Percentiles rank a stretch among this genome's conserved stretches.
Evolutionary conservation across 2,888 invertebrate genomes (phyloP).

Genomic region (Drosophila lutescens): DNA sequence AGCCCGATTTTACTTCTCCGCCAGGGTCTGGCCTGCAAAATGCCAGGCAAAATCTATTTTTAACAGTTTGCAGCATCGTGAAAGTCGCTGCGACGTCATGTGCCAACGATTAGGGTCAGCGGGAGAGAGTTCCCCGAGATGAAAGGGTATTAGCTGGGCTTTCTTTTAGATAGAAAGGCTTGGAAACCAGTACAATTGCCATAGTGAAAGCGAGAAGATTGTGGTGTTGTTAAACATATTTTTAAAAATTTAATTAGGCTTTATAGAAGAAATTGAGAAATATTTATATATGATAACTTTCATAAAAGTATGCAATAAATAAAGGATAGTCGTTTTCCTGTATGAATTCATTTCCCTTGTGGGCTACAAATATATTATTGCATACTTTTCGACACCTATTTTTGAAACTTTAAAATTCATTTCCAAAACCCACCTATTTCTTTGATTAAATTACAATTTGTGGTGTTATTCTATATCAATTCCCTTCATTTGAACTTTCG

Average conservation of each 20-base stretch:
- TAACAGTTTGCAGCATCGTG: constrained; percentile 57
- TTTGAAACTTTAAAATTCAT: too few species aligned
- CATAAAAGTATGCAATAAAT: too few species aligned
- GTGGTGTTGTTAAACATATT: neutral
- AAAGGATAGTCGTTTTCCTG: too few species aligned
- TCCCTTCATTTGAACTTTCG: too few species aligned
- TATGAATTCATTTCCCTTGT: too few species aligned
- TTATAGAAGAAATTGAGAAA: neutral
- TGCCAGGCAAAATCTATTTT: constrained; percentile 66
- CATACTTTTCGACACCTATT: too few species aligned
- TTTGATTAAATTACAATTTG: too few species aligned
- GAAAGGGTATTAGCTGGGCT: constrained; percentile 16
- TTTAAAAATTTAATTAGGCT: neutral
- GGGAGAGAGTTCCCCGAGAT: constrained; percentile 5
- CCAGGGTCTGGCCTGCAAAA: constrained; percentile 27
- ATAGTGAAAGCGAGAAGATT: neutral
- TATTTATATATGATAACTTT: too few species aligned
- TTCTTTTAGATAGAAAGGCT: constrained; percentile 1
- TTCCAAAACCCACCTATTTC: too few species aligned
- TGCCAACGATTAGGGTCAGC: constrained; percentile 52
- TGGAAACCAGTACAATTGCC: constrained; percentile 3
- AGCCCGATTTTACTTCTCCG: neutral
- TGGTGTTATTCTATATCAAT: too few species aligned
- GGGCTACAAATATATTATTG: too few species aligned
- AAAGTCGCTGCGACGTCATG: constrained; percentile 50